Evolutionary conservation across 1,140 invertebrate genomes (phyloP).

Genomic region (Drosophila bocqueti): DNA sequence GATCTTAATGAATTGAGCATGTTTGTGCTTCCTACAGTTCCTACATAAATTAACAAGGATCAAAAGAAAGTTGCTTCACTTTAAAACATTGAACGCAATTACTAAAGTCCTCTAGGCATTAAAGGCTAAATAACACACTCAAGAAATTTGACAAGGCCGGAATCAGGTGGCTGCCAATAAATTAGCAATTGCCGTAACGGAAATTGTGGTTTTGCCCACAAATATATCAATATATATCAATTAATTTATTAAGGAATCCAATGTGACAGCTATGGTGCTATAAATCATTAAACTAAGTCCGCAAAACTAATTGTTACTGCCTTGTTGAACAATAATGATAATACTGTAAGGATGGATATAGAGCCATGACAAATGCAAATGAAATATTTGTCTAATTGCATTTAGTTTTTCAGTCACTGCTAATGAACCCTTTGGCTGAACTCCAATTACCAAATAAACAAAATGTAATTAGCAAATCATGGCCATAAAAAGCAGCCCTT

Average conservation of each 20-base stretch:
- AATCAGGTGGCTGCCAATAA: conserved; percentile 6
- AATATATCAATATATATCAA: conserved; percentile 39
- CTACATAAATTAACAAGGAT: conserved; percentile 25
- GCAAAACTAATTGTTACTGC: conserved; percentile 24
- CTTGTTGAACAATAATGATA: conserved; percentile 18
- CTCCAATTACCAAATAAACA: conserved; percentile 42
- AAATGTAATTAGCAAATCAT: conserved; percentile 29
- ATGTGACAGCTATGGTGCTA: conserved; percentile 9
- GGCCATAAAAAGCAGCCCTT: conserved; percentile 30
- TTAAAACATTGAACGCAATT: neutral
- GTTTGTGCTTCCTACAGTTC: conserved; percentile 9
- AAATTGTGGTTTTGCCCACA: conserved; percentile 7
- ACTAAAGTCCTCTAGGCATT: neutral
- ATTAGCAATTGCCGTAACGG: conserved; percentile 13
- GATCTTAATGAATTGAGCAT: conserved; percentile 29
- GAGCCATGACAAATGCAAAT: conserved; percentile 6
- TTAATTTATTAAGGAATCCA: conserved; percentile 32
- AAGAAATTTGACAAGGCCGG: neutral
- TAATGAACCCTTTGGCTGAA: conserved; percentile 35
- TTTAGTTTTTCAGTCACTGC: conserved; percentile 21
- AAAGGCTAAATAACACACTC: neutral
- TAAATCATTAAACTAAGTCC: conserved; percentile 29
- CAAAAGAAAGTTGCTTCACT: conserved; percentile 4
- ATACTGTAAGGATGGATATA: conserved; percentile 1
- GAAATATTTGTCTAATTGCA: conserved; percentile 31